phyloP scores from a whole-genome alignment of 1,140 invertebrate genomes.

The Trichomalopsis sarcophagae region DNA sequence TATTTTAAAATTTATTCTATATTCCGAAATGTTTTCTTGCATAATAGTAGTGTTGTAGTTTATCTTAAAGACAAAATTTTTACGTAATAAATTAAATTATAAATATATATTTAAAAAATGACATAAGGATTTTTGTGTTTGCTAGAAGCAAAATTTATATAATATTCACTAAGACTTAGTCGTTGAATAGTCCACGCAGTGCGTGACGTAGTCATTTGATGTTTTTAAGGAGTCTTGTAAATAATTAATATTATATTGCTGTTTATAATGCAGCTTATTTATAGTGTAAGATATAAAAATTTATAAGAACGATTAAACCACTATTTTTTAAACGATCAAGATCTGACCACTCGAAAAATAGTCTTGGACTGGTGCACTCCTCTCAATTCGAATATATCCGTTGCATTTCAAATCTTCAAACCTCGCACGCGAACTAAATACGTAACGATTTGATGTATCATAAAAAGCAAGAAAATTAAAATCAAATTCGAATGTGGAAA shows the following conservation, averaged over 20 bases:
- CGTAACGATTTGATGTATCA: neutral
- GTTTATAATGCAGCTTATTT: slow-evolving; percentile 33
- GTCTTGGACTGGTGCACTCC: neutral
- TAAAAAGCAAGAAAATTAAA: neutral
- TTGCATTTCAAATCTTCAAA: slow-evolving; percentile 14
- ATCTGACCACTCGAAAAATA: slow-evolving; percentile 39
- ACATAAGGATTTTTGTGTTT: neutral
- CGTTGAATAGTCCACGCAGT: slow-evolving; percentile 41
- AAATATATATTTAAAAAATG: slow-evolving; percentile 10
- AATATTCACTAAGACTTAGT: slow-evolving; percentile 13
- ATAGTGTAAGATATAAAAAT: slow-evolving; percentile 20
- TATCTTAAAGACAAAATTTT: slow-evolving; percentile 7
- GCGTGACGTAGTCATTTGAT: slow-evolving; percentile 46
- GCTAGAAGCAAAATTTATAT: slow-evolving; percentile 18
- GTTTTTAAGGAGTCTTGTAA: slow-evolving; percentile 28
- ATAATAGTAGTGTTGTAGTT: slow-evolving; percentile 21
- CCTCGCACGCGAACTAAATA: slow-evolving; percentile 17
- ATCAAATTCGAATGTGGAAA: neutral
- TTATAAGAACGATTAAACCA: neutral
- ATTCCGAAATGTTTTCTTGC: neutral
- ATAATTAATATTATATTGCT: slow-evolving; percentile 24
- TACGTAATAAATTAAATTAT: slow-evolving; percentile 35
- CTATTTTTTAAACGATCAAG: slow-evolving; percentile 28
- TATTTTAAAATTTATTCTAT: slow-evolving; percentile 9
- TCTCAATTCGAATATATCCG: slow-evolving; percentile 11